phyloP scores from a whole-genome alignment of 2,113 vertebrate species.

The Percopsis transmontana region DNA sequence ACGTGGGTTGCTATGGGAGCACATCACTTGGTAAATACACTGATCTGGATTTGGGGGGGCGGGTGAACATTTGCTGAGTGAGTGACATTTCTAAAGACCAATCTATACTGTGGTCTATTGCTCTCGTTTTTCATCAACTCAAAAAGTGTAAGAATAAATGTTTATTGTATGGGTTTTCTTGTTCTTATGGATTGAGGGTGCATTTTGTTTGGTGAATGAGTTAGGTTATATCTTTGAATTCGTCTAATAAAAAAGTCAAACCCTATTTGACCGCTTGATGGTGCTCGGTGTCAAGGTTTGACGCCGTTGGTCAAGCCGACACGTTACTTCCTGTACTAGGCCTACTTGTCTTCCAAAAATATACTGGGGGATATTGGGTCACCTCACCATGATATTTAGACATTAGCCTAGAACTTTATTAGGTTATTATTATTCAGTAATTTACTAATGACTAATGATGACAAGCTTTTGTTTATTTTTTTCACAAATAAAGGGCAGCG shows the following conservation, averaged over 20 bases:
- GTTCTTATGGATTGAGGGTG: neutral
- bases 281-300: constrained; percentile 24
- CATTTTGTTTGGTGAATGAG: neutral
- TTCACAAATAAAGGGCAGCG: too few relatives aligned
- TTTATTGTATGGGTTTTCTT: neutral
- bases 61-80: neutral
- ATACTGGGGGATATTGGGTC: neutral
- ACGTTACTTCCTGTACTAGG: neutral
- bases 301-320: neutral
- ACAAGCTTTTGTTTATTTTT: too few relatives aligned
- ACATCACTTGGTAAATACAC: neutral
- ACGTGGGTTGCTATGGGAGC: constrained; percentile 61
- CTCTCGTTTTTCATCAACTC: neutral
- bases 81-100: too few relatives aligned
- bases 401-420: too few relatives aligned
- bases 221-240: neutral
- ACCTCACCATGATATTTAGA: too few relatives aligned
- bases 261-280: constrained; percentile 45
- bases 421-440: too few relatives aligned
- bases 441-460: too few relatives aligned
- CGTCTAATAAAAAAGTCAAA: neutral
- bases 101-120: neutral
- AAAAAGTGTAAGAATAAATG: neutral
- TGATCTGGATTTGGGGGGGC: neutral
- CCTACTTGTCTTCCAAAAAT: neutral